Percentiles rank a stretch among this genome's conserved stretches.
phyloP scores from a whole-genome alignment of 2,888 invertebrate species.

The Polyommatus icarus region DNA sequence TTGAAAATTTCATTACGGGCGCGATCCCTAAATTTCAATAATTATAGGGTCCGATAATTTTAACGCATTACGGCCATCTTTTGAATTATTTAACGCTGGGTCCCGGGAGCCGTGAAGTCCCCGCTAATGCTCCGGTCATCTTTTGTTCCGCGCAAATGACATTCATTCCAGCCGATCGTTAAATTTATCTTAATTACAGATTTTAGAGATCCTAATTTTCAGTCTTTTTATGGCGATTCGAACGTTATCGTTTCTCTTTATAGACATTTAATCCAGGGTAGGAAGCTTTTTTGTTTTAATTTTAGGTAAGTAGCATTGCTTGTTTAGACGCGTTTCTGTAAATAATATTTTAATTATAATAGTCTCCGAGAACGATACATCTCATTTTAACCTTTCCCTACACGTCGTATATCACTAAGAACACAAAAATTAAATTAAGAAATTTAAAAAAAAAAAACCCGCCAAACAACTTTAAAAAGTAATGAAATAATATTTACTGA shows the following conservation, averaged over 20 bases:
- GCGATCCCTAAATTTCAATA: slow-evolving; percentile 28
- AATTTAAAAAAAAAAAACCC: too few relatives aligned
- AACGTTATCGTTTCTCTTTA: not conserved
- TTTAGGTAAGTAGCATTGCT: not conserved
- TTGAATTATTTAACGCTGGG: slow-evolving; percentile 16
- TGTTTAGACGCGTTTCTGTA: not conserved
- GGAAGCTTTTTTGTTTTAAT: not conserved
- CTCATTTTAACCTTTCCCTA: not conserved
- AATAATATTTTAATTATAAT: not conserved
- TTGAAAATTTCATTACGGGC: slow-evolving; percentile 25
- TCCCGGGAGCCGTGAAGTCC: not conserved
- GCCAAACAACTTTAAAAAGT: too few relatives aligned
- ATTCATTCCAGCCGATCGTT: slow-evolving; percentile 14
- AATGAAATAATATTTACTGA: too few relatives aligned
- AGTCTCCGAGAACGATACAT: too few relatives aligned
- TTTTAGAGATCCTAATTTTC: not conserved
- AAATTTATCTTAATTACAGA: slow-evolving; percentile 3
- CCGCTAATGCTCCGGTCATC: not conserved
- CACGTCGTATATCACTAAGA: not conserved
- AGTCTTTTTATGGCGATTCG: not conserved
- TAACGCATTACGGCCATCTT: slow-evolving; percentile 24
- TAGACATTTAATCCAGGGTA: not conserved
- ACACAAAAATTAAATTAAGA: too few relatives aligned
- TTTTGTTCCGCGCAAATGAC: slow-evolving; percentile 15
- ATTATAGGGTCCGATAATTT: slow-evolving; percentile 30